Evolutionary conservation across 2,113 vertebrate species (phyloP).

Genomic region (Caranx melampygus): DNA sequence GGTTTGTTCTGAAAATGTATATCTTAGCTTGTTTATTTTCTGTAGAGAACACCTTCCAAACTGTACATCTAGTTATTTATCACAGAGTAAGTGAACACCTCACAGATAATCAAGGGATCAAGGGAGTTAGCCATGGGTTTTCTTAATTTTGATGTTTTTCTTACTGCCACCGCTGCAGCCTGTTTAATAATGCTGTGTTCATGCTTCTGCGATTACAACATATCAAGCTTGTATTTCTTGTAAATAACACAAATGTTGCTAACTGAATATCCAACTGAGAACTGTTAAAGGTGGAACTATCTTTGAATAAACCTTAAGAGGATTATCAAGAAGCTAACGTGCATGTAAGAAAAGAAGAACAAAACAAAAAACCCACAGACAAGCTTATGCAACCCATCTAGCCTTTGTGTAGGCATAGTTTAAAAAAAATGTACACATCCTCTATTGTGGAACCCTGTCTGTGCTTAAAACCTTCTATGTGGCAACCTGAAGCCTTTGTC

Average conservation of each 20-base stretch:
- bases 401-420: not conserved
- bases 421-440: not conserved
- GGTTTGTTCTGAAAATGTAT: not conserved
- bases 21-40: not conserved
- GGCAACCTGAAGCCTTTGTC: not conserved
- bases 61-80: not conserved
- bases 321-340: not conserved
- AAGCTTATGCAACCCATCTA: not conserved
- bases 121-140: not conserved
- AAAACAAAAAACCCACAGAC: not conserved
- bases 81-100: constrained; percentile 1
- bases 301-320: too few relatives aligned
- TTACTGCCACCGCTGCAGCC: not conserved
- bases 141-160: not conserved
- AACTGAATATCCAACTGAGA: not conserved
- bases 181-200: constrained; percentile 17
- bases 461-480: not conserved
- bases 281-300: too few relatives aligned
- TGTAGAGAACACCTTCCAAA: not conserved
- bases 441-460: not conserved
- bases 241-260: not conserved
- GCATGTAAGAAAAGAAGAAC: not conserved
- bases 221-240: not conserved
- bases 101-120: not conserved
- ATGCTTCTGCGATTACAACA: not conserved